A percentile compares a stretch with the other conserved stretches of the same genome.
These are phyloP conservation scores for Ctenosaura bakeri DNA, from an alignment of 2,797 vertebrate species.

Conservation along the genomic window DNA sequence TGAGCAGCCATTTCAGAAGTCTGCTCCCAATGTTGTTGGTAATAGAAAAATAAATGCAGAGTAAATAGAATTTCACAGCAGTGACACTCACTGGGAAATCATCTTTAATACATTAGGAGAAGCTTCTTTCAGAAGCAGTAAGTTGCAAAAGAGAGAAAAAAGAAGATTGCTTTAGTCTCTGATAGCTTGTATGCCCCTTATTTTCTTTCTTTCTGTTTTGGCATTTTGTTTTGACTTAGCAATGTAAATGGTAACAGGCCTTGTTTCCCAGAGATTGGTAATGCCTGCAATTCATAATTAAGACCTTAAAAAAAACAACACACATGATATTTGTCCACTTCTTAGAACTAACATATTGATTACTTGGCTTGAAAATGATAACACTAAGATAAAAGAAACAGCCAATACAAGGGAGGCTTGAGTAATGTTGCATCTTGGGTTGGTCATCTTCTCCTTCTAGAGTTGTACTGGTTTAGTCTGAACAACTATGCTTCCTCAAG, in stretches of 20 bases:
- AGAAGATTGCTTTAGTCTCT: slow-evolving; percentile 34
- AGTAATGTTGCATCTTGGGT: neutral
- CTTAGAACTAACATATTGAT: neutral
- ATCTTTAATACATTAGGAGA: slow-evolving; percentile 52
- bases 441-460: neutral
- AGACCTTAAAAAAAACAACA: neutral
- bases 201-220: neutral
- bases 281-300: neutral
- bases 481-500: neutral
- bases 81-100: slow-evolving; percentile 60
- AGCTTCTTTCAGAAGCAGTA: slow-evolving; percentile 34
- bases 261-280: neutral
- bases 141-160: slow-evolving; percentile 34
- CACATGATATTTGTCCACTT: neutral
- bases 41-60: slow-evolving; percentile 77
- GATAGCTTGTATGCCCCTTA: slow-evolving; percentile 30
- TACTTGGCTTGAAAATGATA: neutral
- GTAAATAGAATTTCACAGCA: slow-evolving; percentile 75
- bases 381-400: neutral
- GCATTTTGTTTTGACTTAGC: neutral
- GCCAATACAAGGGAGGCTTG: no score
- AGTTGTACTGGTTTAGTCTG: no score
- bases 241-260: fast-evolving
- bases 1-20: slow-evolving; percentile 62
- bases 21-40: slow-evolving; percentile 64